A percentile compares a stretch with the other conserved stretches of the same genome.
Conservation (phyloP, 2,113 vertebrate genomes). For the Australoheros scitulus region DNA sequence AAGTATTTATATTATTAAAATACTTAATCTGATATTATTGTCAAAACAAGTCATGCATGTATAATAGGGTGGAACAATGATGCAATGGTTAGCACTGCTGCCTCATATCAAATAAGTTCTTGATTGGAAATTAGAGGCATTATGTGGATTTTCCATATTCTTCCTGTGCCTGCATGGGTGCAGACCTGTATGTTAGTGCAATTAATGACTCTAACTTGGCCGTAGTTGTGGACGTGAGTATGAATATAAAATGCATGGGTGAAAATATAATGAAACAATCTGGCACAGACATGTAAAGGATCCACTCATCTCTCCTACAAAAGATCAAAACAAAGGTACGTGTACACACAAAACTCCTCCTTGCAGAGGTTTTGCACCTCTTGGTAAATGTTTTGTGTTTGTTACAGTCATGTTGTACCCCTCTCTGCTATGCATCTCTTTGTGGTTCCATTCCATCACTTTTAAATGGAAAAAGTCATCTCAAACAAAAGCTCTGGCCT, state of each 20-base stretch:
- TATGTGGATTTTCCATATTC: background rate
- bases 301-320: background rate
- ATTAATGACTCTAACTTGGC: background rate
- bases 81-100: background rate
- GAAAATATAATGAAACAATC: too few relatives aligned
- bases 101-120: background rate
- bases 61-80: background rate
- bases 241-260: background rate
- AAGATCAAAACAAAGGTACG: background rate
- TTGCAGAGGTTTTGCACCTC: background rate
- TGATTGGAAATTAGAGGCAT: background rate
- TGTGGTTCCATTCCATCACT: background rate
- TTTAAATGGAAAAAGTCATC: background rate
- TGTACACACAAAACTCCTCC: background rate
- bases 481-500: background rate
- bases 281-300: background rate
- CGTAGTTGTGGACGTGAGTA: background rate
- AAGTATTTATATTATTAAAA: background rate
- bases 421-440: background rate
- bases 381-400: background rate
- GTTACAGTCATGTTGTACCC: background rate
- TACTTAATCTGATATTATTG: background rate
- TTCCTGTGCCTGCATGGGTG: background rate
- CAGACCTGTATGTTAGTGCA: background rate
- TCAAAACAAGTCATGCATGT: background rate